Conservation (phyloP, 2,113 vertebrate genomes). For the Terrapene triunguis region DNA sequence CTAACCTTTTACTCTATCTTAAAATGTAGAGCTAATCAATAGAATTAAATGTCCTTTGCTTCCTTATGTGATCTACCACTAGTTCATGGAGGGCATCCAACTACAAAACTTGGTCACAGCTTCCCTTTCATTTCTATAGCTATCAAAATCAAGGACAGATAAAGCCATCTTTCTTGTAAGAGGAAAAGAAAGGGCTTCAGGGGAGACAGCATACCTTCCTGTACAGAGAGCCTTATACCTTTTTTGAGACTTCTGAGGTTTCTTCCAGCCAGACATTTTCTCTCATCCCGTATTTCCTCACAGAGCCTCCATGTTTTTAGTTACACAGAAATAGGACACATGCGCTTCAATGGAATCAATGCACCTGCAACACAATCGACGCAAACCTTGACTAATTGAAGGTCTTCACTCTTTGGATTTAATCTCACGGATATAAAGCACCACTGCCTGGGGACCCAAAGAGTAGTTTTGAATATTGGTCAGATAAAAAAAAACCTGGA, state of each 20-base stretch:
- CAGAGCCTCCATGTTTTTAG: slow-evolving; percentile 63
- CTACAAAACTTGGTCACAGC: neutral
- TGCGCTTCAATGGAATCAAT: slow-evolving; percentile 64
- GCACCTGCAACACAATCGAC: slow-evolving; percentile 64
- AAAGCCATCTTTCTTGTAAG: slow-evolving; percentile 32
- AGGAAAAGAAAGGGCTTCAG: slow-evolving; percentile 52
- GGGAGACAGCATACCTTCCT: slow-evolving; percentile 70
- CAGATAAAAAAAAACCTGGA: neutral
- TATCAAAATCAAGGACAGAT: neutral
- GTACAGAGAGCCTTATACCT: slow-evolving; percentile 39
- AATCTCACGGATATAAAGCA: slow-evolving; percentile 17
- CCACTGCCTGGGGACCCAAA: neutral
- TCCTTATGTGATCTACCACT: neutral
- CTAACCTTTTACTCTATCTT: neutral
- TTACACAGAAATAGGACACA: slow-evolving; percentile 62
- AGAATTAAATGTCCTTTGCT: neutral
- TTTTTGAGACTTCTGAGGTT: slow-evolving; percentile 65
- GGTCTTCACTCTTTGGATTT: slow-evolving; percentile 24
- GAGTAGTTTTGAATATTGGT: slow-evolving; percentile 10
- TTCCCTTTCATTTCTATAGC: neutral
- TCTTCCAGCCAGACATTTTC: slow-evolving; percentile 62
- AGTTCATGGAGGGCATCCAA: neutral
- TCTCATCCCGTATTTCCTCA: slow-evolving; percentile 70
- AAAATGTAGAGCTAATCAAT: neutral
- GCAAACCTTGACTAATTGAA: slow-evolving; percentile 64